Evolutionary conservation across 1,140 invertebrate species (phyloP), one percentile per base, ranked within the genome.

Genomic region (Rhynchophorus ferrugineus): DNA sequence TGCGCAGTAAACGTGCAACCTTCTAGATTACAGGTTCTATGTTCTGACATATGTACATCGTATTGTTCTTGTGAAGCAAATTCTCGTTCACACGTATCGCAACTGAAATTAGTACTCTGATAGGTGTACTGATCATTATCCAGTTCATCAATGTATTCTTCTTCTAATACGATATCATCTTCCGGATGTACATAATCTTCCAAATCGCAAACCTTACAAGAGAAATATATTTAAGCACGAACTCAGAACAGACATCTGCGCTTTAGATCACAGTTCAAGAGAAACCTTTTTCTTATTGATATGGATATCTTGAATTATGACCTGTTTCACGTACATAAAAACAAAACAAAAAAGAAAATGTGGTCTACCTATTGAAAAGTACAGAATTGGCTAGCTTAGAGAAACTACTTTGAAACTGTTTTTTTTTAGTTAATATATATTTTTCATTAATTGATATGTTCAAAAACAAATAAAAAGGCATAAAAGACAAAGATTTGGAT

Each of bases 1-100:
- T 89, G 80, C 13, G 87, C 89, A 11, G 81, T 73, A 73, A 88
- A 92, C 18, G 74, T 78, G 64, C 90, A 93, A n/a, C 83, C 83
- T 61, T 90, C 84, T 13, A 86, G 78, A 35, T 81, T 82, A 64
- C 88, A 92, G 67, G 75, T 69, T 69, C 79, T 74, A 71, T 93
- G 89, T 56, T 81, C 77, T 2, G 69, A 61, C 56, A 80, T 72
- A 66, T 93, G 89, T 39, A 74, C 71, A 36, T 79, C 61, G 39
- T 85, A 76, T 53, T 75, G 65, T 16, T 80, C 71, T 37, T 72
- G 55, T 3, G 72, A 76, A 37, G 69, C 67, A 67, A 89, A 89
- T 33, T 80, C 76, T 68, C 80, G 75, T 58, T 88, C 85, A 69
- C 90, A 92, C 33, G 79, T 75, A 62, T 88, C 83, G 71, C 89